These are phyloP conservation scores for Autographa pulchrina DNA, from an alignment of 2,888 invertebrate genomes.

Conservation along the genomic window DNA sequence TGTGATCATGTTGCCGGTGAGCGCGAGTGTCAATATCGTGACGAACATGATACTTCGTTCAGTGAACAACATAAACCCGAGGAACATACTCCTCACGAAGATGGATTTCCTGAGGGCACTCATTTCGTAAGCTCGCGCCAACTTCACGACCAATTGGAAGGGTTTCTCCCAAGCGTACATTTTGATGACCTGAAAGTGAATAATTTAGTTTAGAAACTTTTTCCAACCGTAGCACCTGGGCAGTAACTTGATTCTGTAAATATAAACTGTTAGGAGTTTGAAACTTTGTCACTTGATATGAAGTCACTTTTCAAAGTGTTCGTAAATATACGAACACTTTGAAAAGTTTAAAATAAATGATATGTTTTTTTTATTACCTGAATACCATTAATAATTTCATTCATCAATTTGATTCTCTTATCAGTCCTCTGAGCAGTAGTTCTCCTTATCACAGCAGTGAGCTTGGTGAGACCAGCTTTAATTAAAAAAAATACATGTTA, in stretches of 20 bases:
- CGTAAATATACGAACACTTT: too few species aligned
- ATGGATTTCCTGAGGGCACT: conserved; percentile 88
- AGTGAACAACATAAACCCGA: conserved; percentile 93
- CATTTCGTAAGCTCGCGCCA: conserved; percentile 89
- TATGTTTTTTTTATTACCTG: conserved; percentile 85
- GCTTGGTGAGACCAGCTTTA: conserved; percentile 79
- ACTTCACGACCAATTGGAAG: conserved; percentile 92
- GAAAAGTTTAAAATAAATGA: too few species aligned
- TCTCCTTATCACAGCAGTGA: conserved; percentile 76
- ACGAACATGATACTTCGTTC: conserved; percentile 92
- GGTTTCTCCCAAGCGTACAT: conserved; percentile 98
- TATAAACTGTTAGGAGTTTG: not conserved
- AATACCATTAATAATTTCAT: conserved; percentile 96
- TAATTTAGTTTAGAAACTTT: conserved; percentile 4
- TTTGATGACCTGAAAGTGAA: conserved; percentile 92
- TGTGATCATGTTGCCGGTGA: conserved; percentile 76
- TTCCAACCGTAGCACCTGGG: not conserved
- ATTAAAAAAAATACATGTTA: conserved; percentile 6
- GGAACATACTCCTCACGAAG: conserved; percentile 91
- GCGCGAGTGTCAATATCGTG: conserved; percentile 83
- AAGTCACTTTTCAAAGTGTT: not conserved
- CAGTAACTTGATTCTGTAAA: not conserved
- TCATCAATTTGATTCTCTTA: conserved; percentile 95
- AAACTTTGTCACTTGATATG: not conserved
- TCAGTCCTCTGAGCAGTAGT: conserved; percentile 94